Evolutionary conservation across 64 coral and sea anemone genomes (phyloP), one percentile per base, ranked within the genome.

Genomic region (Montipora sp.): DNA sequence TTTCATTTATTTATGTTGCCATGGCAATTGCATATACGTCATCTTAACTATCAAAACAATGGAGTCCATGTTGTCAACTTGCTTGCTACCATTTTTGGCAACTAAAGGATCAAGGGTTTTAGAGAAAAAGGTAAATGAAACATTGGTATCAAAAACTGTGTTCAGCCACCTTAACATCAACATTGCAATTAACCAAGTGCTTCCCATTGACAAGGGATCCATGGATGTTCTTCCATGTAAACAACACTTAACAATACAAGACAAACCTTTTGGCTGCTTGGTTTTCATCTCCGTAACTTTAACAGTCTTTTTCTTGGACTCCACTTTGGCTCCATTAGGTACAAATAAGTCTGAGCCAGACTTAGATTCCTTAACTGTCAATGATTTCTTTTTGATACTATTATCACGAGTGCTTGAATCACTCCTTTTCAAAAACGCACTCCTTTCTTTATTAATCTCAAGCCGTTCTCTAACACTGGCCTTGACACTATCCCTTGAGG

Each of bases 191-290:
- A 36, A 36, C 36, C 36, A 36, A 36, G 36, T 36, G 1, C 36
- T 36, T 36, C 2, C 36, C 36, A 36, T 36, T 36, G 36, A 36
- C 36, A 36, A 36, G 36, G 36, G 2, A 36, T 36, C 36, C 36
- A 36, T 36, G 36, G 36, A 36, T 36, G 36, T 36, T 36, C 36
- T 36, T 2, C 36, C 36, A 36, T 36, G 36, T 36, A 36, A 36
- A 36, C 11, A 11, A 78, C 12, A 78, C 4, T 48, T 5, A 7
- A 48, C 22, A 6, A 68, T 11, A 19, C 18, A 15, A 36, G 2
- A 84, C 81, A 49, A 12, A 85, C 82, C 82, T 85, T 85, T 85
- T 18, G 61, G 60, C 50, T 85, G 61, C 47, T 71, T 71, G 47
- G 47, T 85, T 49, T 71, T 85, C n/a, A 70, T 8, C 18, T 72